These are phyloP conservation scores for Callithrix jacchus DNA, from an alignment of 2,113 vertebrate species.

Conservation along the genomic window DNA sequence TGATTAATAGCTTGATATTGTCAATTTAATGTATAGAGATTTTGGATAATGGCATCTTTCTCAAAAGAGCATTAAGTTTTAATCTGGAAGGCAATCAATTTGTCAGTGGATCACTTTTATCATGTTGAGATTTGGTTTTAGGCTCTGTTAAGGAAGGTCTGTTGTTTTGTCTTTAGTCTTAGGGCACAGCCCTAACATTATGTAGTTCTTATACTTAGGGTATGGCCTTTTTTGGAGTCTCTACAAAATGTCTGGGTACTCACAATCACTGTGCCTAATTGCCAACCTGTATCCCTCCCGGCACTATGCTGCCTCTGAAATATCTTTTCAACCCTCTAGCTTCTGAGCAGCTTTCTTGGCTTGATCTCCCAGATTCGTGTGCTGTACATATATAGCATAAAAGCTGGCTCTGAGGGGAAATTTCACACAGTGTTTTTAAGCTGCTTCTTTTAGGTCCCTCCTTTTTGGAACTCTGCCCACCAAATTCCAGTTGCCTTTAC, in stretches of 20 bases:
- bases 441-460: neutral
- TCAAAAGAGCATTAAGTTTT: neutral
- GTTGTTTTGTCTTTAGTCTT: neutral
- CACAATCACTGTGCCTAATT: neutral
- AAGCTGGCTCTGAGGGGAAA: neutral
- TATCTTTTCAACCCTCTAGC: neutral
- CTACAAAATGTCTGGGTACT: neutral
- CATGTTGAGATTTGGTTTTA: neutral
- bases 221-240: neutral
- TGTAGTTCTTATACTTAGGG: neutral
- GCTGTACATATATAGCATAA: neutral
- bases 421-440: neutral
- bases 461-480: neutral
- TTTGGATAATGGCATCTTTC: neutral
- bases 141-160: neutral
- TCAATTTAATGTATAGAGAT: neutral
- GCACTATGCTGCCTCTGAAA: neutral
- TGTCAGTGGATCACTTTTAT: neutral
- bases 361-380: neutral
- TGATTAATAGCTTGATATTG: neutral
- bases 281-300: neutral
- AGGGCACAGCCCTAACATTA: neutral
- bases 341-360: neutral
- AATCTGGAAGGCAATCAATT: neutral
- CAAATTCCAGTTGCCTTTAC: neutral